Conservation (phyloP, 1,140 invertebrate species). For the Procambarus clarkii region DNA sequence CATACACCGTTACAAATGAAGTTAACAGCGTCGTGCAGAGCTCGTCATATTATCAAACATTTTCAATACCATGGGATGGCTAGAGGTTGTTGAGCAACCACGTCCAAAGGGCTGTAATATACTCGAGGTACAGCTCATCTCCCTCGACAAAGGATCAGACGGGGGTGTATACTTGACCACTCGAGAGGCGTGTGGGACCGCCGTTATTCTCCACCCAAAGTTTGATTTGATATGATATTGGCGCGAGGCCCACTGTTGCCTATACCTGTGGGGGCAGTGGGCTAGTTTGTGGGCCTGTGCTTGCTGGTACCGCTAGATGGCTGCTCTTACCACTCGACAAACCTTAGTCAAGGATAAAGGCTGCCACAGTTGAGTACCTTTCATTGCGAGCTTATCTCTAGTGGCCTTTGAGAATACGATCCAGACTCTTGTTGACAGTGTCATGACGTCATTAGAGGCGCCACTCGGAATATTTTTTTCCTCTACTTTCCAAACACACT, state of each 20-base stretch:
- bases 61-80: too few relatives aligned
- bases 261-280: too few relatives aligned
- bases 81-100: too few relatives aligned
- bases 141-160: not conserved
- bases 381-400: constrained; percentile 27
- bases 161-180: not conserved
- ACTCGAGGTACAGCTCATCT: not conserved
- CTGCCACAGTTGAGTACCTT: constrained; percentile 20
- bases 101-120: too few relatives aligned
- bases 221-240: not conserved
- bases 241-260: too few relatives aligned
- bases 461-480: not conserved
- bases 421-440: constrained; percentile 16
- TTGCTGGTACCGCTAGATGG: too few relatives aligned
- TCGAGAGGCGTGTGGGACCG: not conserved
- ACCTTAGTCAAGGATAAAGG: not conserved
- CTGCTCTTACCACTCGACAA: not conserved
- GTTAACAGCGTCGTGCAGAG: too few relatives aligned
- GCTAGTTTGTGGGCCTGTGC: too few relatives aligned
- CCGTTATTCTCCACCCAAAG: not conserved
- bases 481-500: not conserved
- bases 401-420: constrained; percentile 24
- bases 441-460: constrained; percentile 26
- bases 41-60: too few relatives aligned
- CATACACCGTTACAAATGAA: too few relatives aligned